A percentile compares a stretch with the other conserved stretches of the same genome.
Evolutionary conservation across 2,888 invertebrate species (phyloP).

Genomic region (Geophilus truncorum): DNA sequence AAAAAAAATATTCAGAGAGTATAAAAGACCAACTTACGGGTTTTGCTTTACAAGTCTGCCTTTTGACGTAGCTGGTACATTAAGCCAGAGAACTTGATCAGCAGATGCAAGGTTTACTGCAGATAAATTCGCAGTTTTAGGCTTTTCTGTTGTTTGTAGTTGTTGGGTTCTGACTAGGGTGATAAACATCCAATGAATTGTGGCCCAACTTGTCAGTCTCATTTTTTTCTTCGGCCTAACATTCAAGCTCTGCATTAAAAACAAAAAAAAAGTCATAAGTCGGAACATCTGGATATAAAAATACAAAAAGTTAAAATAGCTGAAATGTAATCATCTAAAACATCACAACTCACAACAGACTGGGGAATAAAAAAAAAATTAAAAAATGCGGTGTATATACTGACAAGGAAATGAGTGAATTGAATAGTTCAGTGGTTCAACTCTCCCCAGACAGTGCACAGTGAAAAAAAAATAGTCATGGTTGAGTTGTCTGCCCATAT

Average conservation of each 20-base stretch:
- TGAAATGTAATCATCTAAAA: too few species aligned
- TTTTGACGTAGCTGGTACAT: neutral
- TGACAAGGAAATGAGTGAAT: conserved; percentile 13
- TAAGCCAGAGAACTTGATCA: conserved; percentile 18
- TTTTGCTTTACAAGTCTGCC: neutral
- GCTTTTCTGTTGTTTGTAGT: neutral
- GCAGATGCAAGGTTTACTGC: conserved; percentile 20
- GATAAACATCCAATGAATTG: conserved; percentile 8
- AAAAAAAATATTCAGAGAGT: too few species aligned
- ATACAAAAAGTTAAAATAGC: neutral
- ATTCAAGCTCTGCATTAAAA: neutral
- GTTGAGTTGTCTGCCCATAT: conserved; percentile 17
- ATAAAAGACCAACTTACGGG: neutral
- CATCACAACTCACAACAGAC: neutral
- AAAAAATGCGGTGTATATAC: neutral
- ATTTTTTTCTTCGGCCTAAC: conserved; percentile 19
- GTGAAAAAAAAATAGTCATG: neutral
- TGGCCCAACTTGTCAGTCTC: conserved; percentile 12
- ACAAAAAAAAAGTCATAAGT: neutral
- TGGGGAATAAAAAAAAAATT: neutral
- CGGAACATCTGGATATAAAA: neutral
- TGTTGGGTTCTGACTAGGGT: neutral
- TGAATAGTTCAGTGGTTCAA: conserved; percentile 27
- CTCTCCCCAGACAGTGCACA: neutral
- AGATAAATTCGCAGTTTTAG: neutral